A percentile compares a stretch with the other conserved stretches of the same genome.
Evolutionary conservation across 2,113 vertebrate genomes (phyloP).

Genomic region (Empidonax traillii): DNA sequence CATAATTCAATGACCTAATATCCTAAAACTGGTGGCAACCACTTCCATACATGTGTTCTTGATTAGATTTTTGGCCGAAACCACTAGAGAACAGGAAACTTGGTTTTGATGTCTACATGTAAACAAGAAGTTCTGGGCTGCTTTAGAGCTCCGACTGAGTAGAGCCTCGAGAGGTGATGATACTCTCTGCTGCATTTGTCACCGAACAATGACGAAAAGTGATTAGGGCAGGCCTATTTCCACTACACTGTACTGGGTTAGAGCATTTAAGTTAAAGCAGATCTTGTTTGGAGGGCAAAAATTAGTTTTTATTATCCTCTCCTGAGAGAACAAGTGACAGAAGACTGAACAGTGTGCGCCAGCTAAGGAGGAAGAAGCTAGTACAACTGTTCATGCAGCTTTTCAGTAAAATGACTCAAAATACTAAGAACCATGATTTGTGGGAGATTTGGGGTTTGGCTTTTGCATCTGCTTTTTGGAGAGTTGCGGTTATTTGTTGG

Average conservation of each 20-base stretch:
- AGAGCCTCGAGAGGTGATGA: not conserved
- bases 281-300: not conserved
- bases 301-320: not conserved
- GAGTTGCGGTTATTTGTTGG: not conserved
- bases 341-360: not conserved
- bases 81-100: conserved; percentile 44
- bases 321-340: not conserved
- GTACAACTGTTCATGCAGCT: not conserved
- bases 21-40: conserved; percentile 31
- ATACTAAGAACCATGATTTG: not conserved
- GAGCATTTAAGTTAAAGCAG: not conserved
- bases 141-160: not conserved
- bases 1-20: conserved; percentile 22
- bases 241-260: not conserved
- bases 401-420: not conserved
- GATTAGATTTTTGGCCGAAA: conserved; percentile 42
- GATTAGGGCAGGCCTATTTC: not conserved
- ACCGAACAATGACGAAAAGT: not conserved
- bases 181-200: not conserved
- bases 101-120: conserved; percentile 42
- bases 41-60: conserved; percentile 33
- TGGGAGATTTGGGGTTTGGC: not conserved
- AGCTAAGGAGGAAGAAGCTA: not conserved
- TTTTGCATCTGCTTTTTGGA: not conserved
- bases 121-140: conserved; percentile 10